phyloP scores from a whole-genome alignment of 2,113 vertebrate species.

The Rhagologus leucostigma region DNA sequence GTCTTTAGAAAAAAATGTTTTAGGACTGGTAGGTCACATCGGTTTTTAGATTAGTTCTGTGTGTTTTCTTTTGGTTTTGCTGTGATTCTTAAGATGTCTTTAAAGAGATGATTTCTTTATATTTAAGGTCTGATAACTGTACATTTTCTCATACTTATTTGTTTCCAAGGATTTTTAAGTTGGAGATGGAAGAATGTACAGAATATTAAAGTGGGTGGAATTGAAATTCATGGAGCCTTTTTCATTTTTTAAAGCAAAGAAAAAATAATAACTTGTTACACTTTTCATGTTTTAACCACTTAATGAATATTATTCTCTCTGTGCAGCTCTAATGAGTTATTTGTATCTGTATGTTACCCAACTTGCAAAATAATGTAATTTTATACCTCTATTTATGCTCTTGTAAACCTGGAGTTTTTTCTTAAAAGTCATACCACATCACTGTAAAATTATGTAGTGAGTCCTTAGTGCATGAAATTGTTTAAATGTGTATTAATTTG shows the following conservation, averaged over 20 bases:
- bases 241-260: neutral
- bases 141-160: neutral
- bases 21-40: neutral
- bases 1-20: neutral
- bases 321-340: neutral
- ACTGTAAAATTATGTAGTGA: conserved; percentile 31
- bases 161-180: neutral
- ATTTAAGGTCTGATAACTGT: neutral
- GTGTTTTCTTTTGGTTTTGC: neutral
- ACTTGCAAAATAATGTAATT: conserved; percentile 37
- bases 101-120: neutral
- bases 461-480: conserved; percentile 43
- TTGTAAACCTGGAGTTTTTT: conserved; percentile 24
- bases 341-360: neutral
- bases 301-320: conserved; percentile 20
- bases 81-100: neutral
- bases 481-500: conserved; percentile 41
- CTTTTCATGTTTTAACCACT: neutral
- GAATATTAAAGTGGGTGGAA: neutral
- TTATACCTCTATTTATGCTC: conserved; percentile 38
- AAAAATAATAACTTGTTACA: neutral
- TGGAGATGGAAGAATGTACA: neutral
- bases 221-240: neutral
- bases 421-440: neutral
- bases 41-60: neutral